Evolutionary conservation across 2,888 invertebrate species (phyloP).

Genomic region (Lasioglossum morio): DNA sequence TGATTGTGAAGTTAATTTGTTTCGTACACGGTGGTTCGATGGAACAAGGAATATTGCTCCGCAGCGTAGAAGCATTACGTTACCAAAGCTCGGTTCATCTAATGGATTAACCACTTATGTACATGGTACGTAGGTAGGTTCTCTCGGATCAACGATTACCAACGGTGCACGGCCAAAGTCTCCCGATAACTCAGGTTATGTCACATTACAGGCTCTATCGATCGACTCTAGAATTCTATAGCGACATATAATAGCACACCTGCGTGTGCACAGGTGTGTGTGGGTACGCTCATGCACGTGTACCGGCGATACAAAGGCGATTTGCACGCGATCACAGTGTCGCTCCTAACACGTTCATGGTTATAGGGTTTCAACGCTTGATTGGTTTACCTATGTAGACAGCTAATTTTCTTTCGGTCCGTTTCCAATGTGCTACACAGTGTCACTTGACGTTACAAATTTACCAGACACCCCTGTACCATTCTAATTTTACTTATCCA

Average conservation of each 20-base stretch:
- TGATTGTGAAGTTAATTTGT: background rate
- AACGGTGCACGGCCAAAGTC: slow-evolving; percentile 58
- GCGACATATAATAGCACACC: slow-evolving; percentile 41
- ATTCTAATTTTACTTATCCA: background rate
- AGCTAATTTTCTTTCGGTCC: slow-evolving; percentile 3
- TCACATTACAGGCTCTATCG: slow-evolving; percentile 69
- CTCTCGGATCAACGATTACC: slow-evolving; percentile 53
- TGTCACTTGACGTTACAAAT: background rate
- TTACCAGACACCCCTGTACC: background rate
- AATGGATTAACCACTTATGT: slow-evolving; percentile 57
- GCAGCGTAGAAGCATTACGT: slow-evolving; percentile 18
- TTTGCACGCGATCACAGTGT: slow-evolving; percentile 48
- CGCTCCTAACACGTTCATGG: slow-evolving; percentile 28
- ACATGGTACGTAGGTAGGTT: slow-evolving; percentile 22
- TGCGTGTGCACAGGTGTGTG: slow-evolving; percentile 43
- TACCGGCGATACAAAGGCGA: slow-evolving; percentile 33
- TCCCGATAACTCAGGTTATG: slow-evolving; percentile 56
- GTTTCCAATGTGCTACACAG: no score
- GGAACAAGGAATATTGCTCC: background rate
- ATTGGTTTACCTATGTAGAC: slow-evolving; percentile 15
- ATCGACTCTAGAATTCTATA: slow-evolving; percentile 65
- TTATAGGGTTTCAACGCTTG: slow-evolving; percentile 28
- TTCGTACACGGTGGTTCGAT: background rate
- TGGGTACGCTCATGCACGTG: slow-evolving; percentile 18
- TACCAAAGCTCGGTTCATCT: slow-evolving; percentile 42